Evolutionary conservation across 92 coral and sea anemone species (phyloP).

Genomic region (Pocillopora meandrina): DNA sequence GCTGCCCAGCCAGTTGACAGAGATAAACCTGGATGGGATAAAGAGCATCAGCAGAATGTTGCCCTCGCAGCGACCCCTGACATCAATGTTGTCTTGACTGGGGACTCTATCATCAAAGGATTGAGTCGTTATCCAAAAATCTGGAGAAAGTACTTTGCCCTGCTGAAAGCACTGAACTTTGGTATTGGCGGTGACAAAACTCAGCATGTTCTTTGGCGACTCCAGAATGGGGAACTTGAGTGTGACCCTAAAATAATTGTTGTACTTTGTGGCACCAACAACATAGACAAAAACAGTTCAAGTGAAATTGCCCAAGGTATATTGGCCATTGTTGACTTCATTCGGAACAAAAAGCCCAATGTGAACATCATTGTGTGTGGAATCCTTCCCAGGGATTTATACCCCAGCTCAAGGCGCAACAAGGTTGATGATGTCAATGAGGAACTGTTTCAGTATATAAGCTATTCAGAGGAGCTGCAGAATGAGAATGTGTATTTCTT

Average conservation of each 20-base stretch:
- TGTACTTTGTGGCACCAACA: constrained; percentile 96
- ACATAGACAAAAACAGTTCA: constrained; percentile 79
- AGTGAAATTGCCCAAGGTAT: constrained; percentile 86
- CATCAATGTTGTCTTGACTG: constrained; percentile 72
- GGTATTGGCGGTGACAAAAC: constrained; percentile 96
- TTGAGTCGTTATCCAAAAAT: constrained; percentile 87
- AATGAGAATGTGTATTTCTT: constrained; percentile 77
- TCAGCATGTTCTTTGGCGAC: constrained; percentile 96
- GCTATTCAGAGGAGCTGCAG: constrained; percentile 81
- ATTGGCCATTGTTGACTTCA: constrained; percentile 85
- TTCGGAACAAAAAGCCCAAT: constrained; percentile 62
- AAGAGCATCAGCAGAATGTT: constrained; percentile 63
- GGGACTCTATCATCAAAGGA: constrained; percentile 93
- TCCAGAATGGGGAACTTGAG: constrained; percentile 90
- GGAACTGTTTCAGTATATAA: constrained; percentile 77
- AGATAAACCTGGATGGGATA: constrained; percentile 83
- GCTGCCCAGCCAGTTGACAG: constrained; percentile 78
- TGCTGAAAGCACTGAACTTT: constrained; percentile 81
- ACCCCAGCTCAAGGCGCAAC: constrained; percentile 62
- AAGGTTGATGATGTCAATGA: constrained; percentile 76
- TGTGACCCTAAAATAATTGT: constrained; percentile 82
- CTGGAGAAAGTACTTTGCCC: constrained; percentile 80
- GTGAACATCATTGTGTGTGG: constrained; percentile 78
- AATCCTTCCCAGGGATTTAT: constrained; percentile 82
- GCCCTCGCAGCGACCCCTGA: constrained; percentile 48